A percentile compares a stretch with the other conserved stretches of the same genome.
These are phyloP conservation scores for Crossocerus cetratus DNA, from an alignment of 2,888 invertebrate species.

Conservation along the genomic window DNA sequence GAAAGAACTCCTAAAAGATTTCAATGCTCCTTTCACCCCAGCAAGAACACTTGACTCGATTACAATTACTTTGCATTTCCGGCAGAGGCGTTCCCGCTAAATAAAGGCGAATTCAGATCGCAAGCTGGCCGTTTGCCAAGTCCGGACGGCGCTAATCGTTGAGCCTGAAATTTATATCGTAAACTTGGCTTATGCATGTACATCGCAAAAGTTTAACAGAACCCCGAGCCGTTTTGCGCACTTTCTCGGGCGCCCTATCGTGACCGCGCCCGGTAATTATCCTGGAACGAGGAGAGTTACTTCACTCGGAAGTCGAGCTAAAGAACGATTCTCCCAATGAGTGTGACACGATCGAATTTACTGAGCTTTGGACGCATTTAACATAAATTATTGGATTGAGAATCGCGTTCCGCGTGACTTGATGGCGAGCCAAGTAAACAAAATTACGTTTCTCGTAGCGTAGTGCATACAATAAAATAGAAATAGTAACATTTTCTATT, in stretches of 20 bases:
- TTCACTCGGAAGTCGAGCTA: neutral
- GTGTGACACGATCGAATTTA: conserved; percentile 9
- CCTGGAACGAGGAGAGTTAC: conserved; percentile 17
- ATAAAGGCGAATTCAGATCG: conserved; percentile 28
- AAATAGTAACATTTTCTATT: too few relatives aligned
- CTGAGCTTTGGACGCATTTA: neutral
- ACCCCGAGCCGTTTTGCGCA: conserved; percentile 34
- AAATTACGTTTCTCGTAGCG: too few relatives aligned
- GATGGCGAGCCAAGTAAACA: too few relatives aligned
- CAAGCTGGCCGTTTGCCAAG: conserved; percentile 32
- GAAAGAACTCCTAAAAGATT: too few relatives aligned
- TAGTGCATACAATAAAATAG: too few relatives aligned
- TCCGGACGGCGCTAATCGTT: conserved; percentile 26
- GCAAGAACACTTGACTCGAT: neutral
- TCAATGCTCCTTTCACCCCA: too few relatives aligned
- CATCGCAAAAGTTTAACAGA: conserved; percentile 24
- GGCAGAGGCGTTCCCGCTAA: conserved; percentile 18
- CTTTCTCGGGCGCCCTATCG: conserved; percentile 30
- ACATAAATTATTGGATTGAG: neutral
- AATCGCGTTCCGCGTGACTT: too few relatives aligned
- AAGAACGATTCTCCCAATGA: neutral
- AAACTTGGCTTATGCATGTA: conserved; percentile 32
- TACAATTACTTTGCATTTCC: neutral
- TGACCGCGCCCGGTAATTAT: conserved; percentile 22
- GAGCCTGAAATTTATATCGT: conserved; percentile 45